A percentile compares a stretch with the other conserved stretches of the same genome.
Conservation (phyloP, 2,888 invertebrate genomes). For the Athalia cordata region DNA sequence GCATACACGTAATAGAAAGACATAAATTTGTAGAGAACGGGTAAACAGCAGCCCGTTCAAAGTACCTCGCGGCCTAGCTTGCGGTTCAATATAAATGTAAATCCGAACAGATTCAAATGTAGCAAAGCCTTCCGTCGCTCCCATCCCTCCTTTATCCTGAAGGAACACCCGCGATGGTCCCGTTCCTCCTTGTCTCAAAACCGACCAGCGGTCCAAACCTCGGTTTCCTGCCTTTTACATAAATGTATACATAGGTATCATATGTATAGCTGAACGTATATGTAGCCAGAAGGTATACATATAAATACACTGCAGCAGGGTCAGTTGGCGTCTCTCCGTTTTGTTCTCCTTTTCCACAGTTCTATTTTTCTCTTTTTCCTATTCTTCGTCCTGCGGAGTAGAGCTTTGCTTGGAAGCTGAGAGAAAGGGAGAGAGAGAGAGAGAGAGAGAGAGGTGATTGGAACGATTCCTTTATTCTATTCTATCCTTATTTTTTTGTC, state of each 20-base stretch:
- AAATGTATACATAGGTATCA: background rate
- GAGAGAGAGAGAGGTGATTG: conserved; percentile 7
- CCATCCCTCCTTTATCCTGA: no score
- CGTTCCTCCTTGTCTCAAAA: conserved; percentile 17
- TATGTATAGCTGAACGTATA: background rate
- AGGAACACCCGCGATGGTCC: background rate
- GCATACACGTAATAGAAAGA: conserved; percentile 61
- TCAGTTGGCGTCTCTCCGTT: background rate
- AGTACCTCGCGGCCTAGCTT: conserved; percentile 52
- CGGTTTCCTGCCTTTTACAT: conserved; percentile 13
- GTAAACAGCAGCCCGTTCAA: conserved; percentile 58
- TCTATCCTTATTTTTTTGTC: background rate
- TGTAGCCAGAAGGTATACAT: background rate
- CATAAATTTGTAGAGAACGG: conserved; percentile 63
- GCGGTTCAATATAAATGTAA: conserved; percentile 73
- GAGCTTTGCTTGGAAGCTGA: conserved; percentile 9
- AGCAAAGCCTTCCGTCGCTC: conserved; percentile 46
- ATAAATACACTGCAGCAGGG: conserved; percentile 1
- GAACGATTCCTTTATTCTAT: background rate
- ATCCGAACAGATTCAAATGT: conserved; percentile 71
- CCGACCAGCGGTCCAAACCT: conserved; percentile 19
- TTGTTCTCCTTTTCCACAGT: conserved; percentile 28
- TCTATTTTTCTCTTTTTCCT: conserved; percentile 11
- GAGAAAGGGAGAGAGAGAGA: background rate
- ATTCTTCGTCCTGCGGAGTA: background rate